phyloP scores from a whole-genome alignment of 2,113 vertebrate species.

The Tychaedon coryphoeus region DNA sequence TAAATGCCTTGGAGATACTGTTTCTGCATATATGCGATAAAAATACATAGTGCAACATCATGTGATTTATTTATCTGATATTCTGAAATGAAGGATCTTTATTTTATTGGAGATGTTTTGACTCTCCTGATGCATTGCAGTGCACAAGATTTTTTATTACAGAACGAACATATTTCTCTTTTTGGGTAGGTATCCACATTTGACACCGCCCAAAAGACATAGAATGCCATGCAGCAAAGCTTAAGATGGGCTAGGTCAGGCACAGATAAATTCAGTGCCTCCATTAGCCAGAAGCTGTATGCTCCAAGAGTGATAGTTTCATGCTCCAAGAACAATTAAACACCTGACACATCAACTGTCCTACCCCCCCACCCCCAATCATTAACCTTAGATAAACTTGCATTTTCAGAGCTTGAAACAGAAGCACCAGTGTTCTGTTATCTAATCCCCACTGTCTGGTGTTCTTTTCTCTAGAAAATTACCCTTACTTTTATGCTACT shows the following conservation, averaged over 20 bases:
- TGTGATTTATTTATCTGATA: neutral
- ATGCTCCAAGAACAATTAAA: neutral
- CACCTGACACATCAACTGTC: neutral
- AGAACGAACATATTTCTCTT: neutral
- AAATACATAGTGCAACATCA: neutral
- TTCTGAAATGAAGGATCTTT: neutral
- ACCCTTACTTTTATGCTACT: neutral
- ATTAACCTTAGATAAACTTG: neutral
- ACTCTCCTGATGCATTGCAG: neutral
- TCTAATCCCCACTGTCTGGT: neutral
- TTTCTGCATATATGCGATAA: neutral
- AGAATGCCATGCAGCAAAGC: neutral
- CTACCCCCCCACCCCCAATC: rapidly evolving
- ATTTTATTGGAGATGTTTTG: neutral
- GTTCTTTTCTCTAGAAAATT: neutral
- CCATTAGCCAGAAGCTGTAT: neutral
- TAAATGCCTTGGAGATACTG: neutral
- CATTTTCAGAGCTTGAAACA: neutral
- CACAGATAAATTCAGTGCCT: neutral
- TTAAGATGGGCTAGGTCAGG: neutral
- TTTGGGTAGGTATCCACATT: neutral
- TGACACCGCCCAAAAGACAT: neutral
- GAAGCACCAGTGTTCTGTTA: neutral
- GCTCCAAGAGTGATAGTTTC: neutral
- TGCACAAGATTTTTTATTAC: neutral